Percentiles rank a stretch among this genome's conserved stretches.
Evolutionary conservation across 2,888 invertebrate species (phyloP).

Genomic region (Conistra vaccinii): DNA sequence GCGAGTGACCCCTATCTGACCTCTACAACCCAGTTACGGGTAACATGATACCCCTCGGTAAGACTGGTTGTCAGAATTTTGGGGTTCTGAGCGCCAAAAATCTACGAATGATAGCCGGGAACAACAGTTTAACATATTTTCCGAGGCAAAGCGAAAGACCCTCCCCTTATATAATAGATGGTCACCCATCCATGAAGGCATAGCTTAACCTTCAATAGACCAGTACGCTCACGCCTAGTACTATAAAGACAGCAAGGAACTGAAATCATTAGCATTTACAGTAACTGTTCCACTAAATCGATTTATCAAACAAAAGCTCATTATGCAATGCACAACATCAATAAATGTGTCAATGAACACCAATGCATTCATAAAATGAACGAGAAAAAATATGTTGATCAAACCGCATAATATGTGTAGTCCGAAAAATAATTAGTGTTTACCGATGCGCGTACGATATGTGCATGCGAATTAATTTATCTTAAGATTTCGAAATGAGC

Average conservation of each 20-base stretch:
- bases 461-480: conserved; percentile 21
- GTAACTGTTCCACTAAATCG: not conserved
- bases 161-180: no score
- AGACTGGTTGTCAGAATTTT: no score
- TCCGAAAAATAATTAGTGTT: conserved; percentile 14
- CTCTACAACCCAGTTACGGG: no score
- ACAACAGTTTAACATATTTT: no score
- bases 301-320: not conserved
- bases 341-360: not conserved
- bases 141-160: no score
- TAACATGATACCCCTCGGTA: no score
- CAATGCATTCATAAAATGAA: conserved; percentile 20
- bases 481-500: conserved; percentile 21
- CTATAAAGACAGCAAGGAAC: not conserved
- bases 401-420: not conserved
- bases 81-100: no score
- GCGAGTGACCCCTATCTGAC: no score
- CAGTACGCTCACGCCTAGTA: no score
- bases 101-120: no score
- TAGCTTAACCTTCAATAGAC: no score
- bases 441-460: conserved; percentile 4
- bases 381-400: conserved; percentile 8
- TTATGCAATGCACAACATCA: not conserved
- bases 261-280: not conserved
- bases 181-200: no score